Evolutionary conservation across 2,113 vertebrate genomes (phyloP), one percentile per base, ranked within the genome.

Genomic region (Macroglossus sobrinus): DNA sequence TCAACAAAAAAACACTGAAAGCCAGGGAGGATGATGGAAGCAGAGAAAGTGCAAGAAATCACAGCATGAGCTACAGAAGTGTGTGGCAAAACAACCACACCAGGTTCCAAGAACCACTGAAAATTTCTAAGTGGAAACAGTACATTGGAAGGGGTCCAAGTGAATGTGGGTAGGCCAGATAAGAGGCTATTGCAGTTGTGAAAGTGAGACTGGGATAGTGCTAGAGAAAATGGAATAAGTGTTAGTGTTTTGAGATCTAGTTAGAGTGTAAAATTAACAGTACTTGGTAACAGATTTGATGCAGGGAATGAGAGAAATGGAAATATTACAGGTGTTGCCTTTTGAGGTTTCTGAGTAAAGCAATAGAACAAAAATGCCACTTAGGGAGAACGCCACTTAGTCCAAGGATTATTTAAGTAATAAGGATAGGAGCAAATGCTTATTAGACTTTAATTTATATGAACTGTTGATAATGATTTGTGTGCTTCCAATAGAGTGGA

Each of bases 331-430:
- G 4, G 24, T 63, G 7, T 19, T 74, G 33, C 9, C 4, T 87
- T 88, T 75, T 28, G 68, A 88, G 35, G 35, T 72, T 95, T 94
- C 19, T 61, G n/a, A 93, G 74, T 35, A 55, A 26, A 94, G 30
- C 21, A 88, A 68, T 18, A 68, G 40, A 74, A 63, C 76, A 86
- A 79, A 88, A 91, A 68, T 3, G n/a, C 8, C 1, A 38, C 4
- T 16, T 3, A 63, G 21, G 19, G 1, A 59, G 47, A 79, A 92
- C 74, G 85, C n/a, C n/a, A n/a, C n/a, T n/a, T n/a, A 90, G 2
- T 55, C 59, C 28, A 53, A 84, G 16, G n/a, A 40, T 68, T n/a
- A 26, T 38, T 80, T 85, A 59, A 61, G 26, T 15, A 78, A 19
- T 18, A 33, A 68, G 26, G n/a, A 59, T 3, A 43, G 50, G 8